Evolutionary conservation across 2,113 vertebrate species (phyloP), one percentile per base, ranked within the genome.

Genomic region (Girardinichthys multiradiatus): DNA sequence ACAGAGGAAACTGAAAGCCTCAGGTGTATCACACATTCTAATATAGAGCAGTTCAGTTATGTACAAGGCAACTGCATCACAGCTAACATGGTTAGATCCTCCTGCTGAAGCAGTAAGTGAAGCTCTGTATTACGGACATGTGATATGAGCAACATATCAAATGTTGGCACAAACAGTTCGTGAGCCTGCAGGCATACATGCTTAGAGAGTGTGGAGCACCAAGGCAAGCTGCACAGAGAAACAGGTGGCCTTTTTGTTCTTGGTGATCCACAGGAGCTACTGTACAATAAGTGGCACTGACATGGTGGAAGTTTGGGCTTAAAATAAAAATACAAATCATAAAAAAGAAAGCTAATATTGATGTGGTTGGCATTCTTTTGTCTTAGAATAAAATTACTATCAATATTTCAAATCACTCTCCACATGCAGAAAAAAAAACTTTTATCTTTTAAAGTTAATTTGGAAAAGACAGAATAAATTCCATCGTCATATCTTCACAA

Each of bases 81-180:
- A 33, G 33, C 12, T 0, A 4, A 74, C 27, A 11, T 33, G 54
- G 33, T 58, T 27, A 48, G 28, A 15, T 13, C 39, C 37, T 68
- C 33, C 66, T 51, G 31, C n/a, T 21, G 66, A 71, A 58, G 29
- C 51, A 54, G 26, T 12, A n/a, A 45, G 71, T 70, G 69, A 27
- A 57, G 13, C 75, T 19, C 2, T 45, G 51, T 33, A 60, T 37
- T 61, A 31, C 3, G 64, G 75, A 69, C 72, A 85, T 57, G 37
- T 66, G 71, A 83, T 76, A 76, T 64, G 31, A 66, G 57, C 15
- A 51, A 27, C 35, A 11, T 67, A 68, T 79, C 70, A 68, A 58
- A 84, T 76, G 33, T 28, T 54, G 45, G 48, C 64, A 10, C 42
- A 2, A 12, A 64, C 57, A 64, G 51, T 33, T 59, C 28, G 51